Base-by-base conservation (phyloP, 2,888 invertebrate species). In the Cetonia aurata region DNA sequence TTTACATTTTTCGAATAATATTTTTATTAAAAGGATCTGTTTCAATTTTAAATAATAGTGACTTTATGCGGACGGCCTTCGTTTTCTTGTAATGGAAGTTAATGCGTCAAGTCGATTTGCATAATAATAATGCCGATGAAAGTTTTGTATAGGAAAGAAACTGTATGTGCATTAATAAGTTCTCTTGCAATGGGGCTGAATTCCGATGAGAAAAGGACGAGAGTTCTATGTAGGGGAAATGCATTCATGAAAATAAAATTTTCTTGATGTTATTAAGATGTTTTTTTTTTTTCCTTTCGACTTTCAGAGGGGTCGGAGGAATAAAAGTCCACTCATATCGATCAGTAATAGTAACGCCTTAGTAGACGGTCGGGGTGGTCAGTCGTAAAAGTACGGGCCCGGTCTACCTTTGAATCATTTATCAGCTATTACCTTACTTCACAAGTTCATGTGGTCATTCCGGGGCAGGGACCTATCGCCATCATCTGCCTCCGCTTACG, bases 391-490 rank as follows among this genome's bases (percentile, higher is more conserved):
- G 78, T 73, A 73, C 74, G 73, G 67, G 70, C 71, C 74, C 77
- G 25, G 78, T 79, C 81, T 79, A 77, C 75, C 77, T 76, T 78
- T 83, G 83, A 83, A 83, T 83, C 81, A 83, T 83, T 83, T 82
- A 83, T 82, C 79, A 82, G 82, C 75, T 78, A 79, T 79, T 79
- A 79, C 79, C 76, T 78, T 76, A 73, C 74, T 75, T 74, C 75
- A 75, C 74, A 74, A 75, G 74, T 67, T 72, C 74, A 75, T 72
- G 72, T 65, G 73, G 74, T 72, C 75, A 74, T 73, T 75, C 70
- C 69, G 70, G 71, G 70, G 69, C 33, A 31, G 53, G 67, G 69
- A 67, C 71, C 71, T 73, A 72, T 71, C 72, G 72, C 71, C 66
- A 71, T 72, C 69, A 73, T 71, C 76, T 72, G 72, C 48, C 25